A percentile compares a stretch with the other conserved stretches of the same genome.
Evolutionary conservation across 2,113 vertebrate species (phyloP).

Genomic region (Salvator merianae): DNA sequence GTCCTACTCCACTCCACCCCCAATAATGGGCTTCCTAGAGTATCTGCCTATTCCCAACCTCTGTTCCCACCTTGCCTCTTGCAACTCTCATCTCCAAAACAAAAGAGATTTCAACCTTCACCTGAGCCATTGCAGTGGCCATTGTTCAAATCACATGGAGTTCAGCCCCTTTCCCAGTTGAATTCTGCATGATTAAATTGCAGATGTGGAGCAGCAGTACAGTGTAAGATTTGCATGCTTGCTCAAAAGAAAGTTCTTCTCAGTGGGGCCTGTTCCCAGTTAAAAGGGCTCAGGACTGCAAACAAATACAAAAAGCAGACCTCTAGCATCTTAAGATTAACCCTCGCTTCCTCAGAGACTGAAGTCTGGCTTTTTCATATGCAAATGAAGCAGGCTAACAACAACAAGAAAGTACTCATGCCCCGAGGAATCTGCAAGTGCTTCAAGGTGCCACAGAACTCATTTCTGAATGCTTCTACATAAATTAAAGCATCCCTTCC

Average conservation of each 20-base stretch:
- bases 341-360: too few species aligned
- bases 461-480: neutral
- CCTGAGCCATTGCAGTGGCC: neutral
- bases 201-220: neutral
- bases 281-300: neutral
- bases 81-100: slow-evolving; percentile 22
- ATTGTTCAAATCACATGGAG: neutral
- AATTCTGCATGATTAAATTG: neutral
- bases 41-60: neutral
- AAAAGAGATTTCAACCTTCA: slow-evolving; percentile 1
- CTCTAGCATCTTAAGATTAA: neutral
- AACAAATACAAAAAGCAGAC: neutral
- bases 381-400: neutral
- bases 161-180: neutral
- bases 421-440: neutral
- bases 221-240: neutral
- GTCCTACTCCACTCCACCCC: neutral
- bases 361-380: neutral
- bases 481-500: neutral
- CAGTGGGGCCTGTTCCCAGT: neutral
- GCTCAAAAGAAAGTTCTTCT: neutral
- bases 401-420: neutral
- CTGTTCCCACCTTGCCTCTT: neutral
- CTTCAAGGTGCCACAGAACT: neutral
- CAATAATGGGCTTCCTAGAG: too few species aligned